phyloP scores from a whole-genome alignment of 2,797 vertebrate genomes.

The Microtus agrestis region DNA sequence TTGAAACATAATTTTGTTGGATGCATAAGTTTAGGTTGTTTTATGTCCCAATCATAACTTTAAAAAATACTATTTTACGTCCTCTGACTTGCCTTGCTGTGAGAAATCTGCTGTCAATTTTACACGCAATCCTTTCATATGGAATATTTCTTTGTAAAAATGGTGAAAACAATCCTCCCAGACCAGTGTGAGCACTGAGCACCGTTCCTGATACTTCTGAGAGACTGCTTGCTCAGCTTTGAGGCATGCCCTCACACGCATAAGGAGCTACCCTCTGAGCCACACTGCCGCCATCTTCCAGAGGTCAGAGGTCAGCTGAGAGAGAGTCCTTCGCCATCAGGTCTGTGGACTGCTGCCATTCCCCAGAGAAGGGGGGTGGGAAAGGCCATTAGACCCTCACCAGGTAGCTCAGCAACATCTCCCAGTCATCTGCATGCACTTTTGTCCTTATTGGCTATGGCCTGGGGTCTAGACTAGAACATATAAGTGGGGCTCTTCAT shows the following conservation, averaged over 20 bases:
- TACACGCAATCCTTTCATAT: slow-evolving; percentile 1
- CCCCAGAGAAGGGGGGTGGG: neutral
- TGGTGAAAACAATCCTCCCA: neutral
- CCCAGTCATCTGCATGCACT: neutral
- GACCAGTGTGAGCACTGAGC: neutral
- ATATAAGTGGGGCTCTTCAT: neutral
- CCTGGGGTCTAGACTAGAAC: neutral
- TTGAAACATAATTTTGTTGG: slow-evolving; percentile 20
- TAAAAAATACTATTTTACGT: neutral
- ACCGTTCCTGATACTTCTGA: neutral
- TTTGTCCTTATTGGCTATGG: neutral
- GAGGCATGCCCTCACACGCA: neutral
- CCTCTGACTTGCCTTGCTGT: neutral
- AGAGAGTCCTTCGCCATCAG: neutral
- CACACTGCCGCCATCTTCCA: neutral
- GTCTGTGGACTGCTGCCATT: neutral
- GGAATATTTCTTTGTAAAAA: neutral
- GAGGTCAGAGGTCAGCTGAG: neutral
- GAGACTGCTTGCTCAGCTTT: neutral
- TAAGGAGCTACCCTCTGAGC: neutral
- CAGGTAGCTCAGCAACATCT: neutral
- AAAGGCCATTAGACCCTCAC: neutral
- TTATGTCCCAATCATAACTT: slow-evolving; percentile 23
- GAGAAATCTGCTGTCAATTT: slow-evolving; percentile 22
- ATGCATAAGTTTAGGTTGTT: neutral